Conservation (phyloP, 2,113 vertebrate species). For the Typhlomys cinereus region DNA sequence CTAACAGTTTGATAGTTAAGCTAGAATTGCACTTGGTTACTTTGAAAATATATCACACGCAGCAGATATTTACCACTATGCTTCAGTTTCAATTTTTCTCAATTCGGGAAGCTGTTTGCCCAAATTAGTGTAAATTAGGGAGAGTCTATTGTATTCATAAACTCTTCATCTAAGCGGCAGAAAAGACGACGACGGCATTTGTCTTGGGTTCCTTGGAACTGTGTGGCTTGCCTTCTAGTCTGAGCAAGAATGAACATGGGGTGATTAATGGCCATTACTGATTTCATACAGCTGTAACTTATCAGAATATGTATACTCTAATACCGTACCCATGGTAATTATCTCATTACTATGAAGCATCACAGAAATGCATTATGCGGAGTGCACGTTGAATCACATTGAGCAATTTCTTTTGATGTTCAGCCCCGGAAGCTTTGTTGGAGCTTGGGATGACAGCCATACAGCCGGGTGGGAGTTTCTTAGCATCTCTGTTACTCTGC, state of each 20-base stretch:
- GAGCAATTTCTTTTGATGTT: slow-evolving; percentile 68
- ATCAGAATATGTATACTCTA: slow-evolving; percentile 75
- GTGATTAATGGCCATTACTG: slow-evolving; percentile 76
- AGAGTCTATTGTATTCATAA: slow-evolving; percentile 70
- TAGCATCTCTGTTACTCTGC: not conserved
- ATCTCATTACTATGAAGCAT: slow-evolving; percentile 80
- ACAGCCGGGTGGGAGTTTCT: not conserved
- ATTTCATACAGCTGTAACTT: slow-evolving; percentile 71
- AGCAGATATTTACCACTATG: slow-evolving; percentile 56
- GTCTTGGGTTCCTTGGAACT: slow-evolving; percentile 48
- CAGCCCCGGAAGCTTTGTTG: slow-evolving; percentile 32
- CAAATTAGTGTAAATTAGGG: slow-evolving; percentile 71
- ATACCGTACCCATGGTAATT: slow-evolving; percentile 75
- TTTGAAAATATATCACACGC: slow-evolving; percentile 57
- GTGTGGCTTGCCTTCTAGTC: slow-evolving; percentile 43
- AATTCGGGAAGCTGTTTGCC: slow-evolving; percentile 59
- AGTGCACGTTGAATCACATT: slow-evolving; percentile 62
- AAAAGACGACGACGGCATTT: slow-evolving; percentile 57
- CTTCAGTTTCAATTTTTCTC: slow-evolving; percentile 66
- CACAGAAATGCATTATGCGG: slow-evolving; percentile 71
- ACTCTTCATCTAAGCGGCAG: slow-evolving; percentile 56
- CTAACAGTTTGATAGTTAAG: slow-evolving; percentile 60
- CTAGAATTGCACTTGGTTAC: slow-evolving; percentile 62
- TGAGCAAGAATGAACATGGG: slow-evolving; percentile 55
- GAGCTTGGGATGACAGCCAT: not conserved